A percentile compares a stretch with the other conserved stretches of the same genome.
Evolutionary conservation across 2,888 invertebrate species (phyloP).

Genomic region (Nemoura dubitans): DNA sequence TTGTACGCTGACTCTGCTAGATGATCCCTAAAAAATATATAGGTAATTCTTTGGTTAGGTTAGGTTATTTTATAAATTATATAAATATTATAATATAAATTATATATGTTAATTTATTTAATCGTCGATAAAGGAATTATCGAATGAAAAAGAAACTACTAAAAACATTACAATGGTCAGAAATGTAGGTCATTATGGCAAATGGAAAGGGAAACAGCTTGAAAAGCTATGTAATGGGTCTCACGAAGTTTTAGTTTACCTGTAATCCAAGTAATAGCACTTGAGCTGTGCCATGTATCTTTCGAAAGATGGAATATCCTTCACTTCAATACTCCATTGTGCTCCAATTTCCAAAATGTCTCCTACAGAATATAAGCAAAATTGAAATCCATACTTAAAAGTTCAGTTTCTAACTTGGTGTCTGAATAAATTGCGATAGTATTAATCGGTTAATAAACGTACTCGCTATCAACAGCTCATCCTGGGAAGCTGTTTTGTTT

Average conservation of each 20-base stretch:
- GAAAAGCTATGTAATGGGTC: too few species aligned
- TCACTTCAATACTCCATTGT: slow-evolving; percentile 91
- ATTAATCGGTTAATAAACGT: slow-evolving; percentile 57
- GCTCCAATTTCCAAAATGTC: slow-evolving; percentile 96
- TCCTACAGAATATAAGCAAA: slow-evolving; percentile 59
- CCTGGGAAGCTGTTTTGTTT: slow-evolving; percentile 74
- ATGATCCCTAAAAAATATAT: slow-evolving; percentile 70
- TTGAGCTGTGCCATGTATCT: slow-evolving; percentile 97
- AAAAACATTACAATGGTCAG: too few species aligned
- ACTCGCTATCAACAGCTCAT: slow-evolving; percentile 85
- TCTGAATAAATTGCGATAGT: background rate
- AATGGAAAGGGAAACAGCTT: too few species aligned
- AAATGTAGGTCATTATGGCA: too few species aligned
- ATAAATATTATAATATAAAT: too few species aligned
- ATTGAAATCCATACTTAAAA: slow-evolving; percentile 44
- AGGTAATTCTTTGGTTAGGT: too few species aligned
- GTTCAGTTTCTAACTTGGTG: background rate
- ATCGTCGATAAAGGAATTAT: too few species aligned
- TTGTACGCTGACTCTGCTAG: slow-evolving; percentile 92
- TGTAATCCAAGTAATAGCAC: slow-evolving; percentile 96
- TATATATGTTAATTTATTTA: too few species aligned
- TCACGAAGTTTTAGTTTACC: slow-evolving; percentile 60
- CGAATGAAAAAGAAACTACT: too few species aligned
- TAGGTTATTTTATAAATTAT: too few species aligned
- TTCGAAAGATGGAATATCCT: slow-evolving; percentile 95